These are phyloP conservation scores for Aeoliscus strigatus DNA, from an alignment of 2,797 vertebrate species.

Conservation along the genomic window DNA sequence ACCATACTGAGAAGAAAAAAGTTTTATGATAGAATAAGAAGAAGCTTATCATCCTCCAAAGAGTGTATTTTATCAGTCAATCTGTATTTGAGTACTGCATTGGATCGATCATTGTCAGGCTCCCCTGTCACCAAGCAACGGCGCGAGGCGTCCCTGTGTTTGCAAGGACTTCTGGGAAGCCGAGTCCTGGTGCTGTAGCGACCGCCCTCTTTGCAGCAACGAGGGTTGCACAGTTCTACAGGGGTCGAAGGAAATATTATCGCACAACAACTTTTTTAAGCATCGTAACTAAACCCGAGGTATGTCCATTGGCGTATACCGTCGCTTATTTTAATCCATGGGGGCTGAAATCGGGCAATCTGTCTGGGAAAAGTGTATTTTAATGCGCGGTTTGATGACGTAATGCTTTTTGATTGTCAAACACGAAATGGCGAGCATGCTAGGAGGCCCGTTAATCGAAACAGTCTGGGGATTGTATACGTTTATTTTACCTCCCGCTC, in stretches of 20 bases:
- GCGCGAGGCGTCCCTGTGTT: slow-evolving; percentile 37
- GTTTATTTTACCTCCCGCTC: background rate
- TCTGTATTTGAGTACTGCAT: no score
- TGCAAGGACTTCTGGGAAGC: slow-evolving; percentile 77
- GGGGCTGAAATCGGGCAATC: slow-evolving; percentile 29
- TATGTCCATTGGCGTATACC: slow-evolving; percentile 44
- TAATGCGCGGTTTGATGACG: slow-evolving; percentile 96
- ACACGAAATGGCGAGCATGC: slow-evolving; percentile 74
- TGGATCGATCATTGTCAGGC: background rate
- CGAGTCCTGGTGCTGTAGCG: slow-evolving; percentile 65
- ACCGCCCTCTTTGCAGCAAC: slow-evolving; percentile 77
- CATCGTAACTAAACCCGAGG: slow-evolving; percentile 44
- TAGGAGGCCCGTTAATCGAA: slow-evolving; percentile 56
- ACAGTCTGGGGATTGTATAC: slow-evolving; percentile 1
- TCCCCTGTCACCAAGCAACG: slow-evolving; percentile 59
- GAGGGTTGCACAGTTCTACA: slow-evolving; percentile 65
- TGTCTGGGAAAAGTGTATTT: slow-evolving; percentile 79
- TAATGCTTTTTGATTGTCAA: slow-evolving; percentile 80
- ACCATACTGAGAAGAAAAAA: no score
- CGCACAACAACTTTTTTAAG: slow-evolving; percentile 50
- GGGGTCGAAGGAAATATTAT: slow-evolving; percentile 54
- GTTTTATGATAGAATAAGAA: no score
- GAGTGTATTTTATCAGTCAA: no score
- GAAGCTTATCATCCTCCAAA: no score
- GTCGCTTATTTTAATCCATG: background rate